Evolutionary conservation across 2,797 vertebrate species (phyloP).

Genomic region (Sebastes dallii): DNA sequence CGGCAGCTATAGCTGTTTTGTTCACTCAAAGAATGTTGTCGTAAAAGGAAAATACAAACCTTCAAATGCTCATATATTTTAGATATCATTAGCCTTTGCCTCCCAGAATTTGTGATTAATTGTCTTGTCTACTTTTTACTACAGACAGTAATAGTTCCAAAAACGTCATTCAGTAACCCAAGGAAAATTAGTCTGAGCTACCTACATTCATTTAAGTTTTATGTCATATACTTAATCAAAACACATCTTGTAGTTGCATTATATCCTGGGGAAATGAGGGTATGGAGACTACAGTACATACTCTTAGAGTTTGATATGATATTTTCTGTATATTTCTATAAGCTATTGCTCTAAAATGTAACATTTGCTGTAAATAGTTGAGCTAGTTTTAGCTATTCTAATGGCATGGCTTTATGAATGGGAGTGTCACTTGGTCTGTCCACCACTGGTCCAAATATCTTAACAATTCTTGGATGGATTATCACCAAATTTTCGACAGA

Average conservation of each 20-base stretch:
- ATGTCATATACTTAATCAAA: neutral
- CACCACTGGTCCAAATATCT: neutral
- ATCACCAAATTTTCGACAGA: neutral
- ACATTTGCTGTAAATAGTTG: neutral
- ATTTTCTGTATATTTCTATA: neutral
- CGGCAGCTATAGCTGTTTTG: slow-evolving; percentile 18
- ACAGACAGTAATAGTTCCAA: neutral
- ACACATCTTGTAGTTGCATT: neutral
- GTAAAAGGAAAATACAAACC: slow-evolving; percentile 2
- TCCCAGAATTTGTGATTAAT: neutral
- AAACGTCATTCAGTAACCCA: neutral
- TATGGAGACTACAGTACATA: neutral
- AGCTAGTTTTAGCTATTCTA: neutral
- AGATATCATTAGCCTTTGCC: neutral
- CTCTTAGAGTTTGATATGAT: neutral
- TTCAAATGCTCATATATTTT: neutral
- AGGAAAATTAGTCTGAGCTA: neutral
- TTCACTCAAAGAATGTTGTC: neutral
- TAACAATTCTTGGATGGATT: neutral
- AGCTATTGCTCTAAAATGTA: neutral
- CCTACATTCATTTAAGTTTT: neutral
- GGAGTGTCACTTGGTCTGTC: neutral
- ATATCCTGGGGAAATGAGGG: neutral
- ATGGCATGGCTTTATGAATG: neutral
- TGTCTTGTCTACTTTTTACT: neutral